A percentile compares a stretch with the other conserved stretches of the same genome.
phyloP scores from a whole-genome alignment of 2,113 vertebrate genomes.

The Azemiops feae region DNA sequence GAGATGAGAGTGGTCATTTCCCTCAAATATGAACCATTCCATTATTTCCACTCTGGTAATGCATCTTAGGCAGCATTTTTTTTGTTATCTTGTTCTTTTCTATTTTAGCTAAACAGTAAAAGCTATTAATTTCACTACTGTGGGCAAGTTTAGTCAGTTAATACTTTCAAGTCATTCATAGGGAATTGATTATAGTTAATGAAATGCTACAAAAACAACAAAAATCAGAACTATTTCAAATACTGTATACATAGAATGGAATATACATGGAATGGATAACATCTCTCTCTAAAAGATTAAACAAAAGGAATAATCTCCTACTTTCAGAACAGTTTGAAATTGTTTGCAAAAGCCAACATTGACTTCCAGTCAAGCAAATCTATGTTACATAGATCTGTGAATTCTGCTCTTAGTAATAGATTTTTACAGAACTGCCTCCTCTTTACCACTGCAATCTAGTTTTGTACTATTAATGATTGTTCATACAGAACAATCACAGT shows the following conservation, averaged over 20 bases:
- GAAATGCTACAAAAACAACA: conserved; percentile 4
- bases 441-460: neutral
- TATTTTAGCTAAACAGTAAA: neutral
- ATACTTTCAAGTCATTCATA: neutral
- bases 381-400: neutral
- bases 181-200: neutral
- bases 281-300: neutral
- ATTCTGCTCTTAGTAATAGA: neutral
- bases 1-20: neutral
- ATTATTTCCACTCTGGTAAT: neutral
- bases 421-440: neutral
- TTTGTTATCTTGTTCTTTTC: neutral
- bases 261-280: neutral
- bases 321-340: neutral
- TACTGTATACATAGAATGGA: neutral
- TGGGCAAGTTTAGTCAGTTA: neutral
- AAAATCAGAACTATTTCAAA: neutral
- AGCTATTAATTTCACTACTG: neutral
- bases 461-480: neutral
- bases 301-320: neutral
- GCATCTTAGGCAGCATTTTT: neutral
- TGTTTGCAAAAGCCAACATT: neutral
- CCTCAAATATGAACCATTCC: neutral
- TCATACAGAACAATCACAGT: neutral
- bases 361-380: neutral